Evolutionary conservation across 2,797 vertebrate genomes (phyloP).

Genomic region (Malurus leucopterus): DNA sequence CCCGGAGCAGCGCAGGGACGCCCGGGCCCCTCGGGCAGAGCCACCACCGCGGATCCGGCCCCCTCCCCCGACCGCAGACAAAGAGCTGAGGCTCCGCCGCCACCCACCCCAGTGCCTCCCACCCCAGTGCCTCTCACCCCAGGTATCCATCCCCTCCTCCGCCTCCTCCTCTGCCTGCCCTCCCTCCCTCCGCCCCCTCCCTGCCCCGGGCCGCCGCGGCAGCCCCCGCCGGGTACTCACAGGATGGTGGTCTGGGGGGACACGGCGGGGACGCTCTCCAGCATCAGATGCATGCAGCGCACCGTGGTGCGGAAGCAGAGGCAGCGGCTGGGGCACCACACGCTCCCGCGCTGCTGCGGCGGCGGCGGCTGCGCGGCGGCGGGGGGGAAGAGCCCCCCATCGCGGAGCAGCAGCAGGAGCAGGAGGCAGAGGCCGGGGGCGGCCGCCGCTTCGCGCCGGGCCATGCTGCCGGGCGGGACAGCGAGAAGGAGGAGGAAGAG

Average conservation of each 20-base stretch:
- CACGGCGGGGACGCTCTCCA: conserved; percentile 87
- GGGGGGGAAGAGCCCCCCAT: conserved; percentile 52
- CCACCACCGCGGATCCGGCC: not conserved
- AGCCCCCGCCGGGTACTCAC: conserved; percentile 76
- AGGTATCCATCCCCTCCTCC: conserved; percentile 8
- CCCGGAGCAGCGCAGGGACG: not conserved
- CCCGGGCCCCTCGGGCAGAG: not conserved
- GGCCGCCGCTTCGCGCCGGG: conserved; percentile 44
- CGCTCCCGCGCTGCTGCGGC: conserved; percentile 50
- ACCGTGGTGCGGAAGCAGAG: conserved; percentile 94
- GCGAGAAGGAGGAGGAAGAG: not conserved
- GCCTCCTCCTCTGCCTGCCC: not conserved
- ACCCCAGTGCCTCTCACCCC: not conserved
- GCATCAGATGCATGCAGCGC: conserved; percentile 94
- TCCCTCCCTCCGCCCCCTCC: not conserved
- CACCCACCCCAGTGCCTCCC: not conserved
- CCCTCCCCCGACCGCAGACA: conserved; percentile 4
- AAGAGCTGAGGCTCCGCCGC: not conserved
- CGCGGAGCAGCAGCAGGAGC: conserved; percentile 50
- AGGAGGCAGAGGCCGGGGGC: conserved; percentile 63
- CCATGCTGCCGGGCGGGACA: conserved; percentile 45
- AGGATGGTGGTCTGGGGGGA: conserved; percentile 91
- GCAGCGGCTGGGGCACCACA: conserved; percentile 90
- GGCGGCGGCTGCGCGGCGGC: conserved; percentile 57
- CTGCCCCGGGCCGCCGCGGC: not conserved